Conservation (phyloP, 2,888 invertebrate genomes). For the Ypsolopha sequella region DNA sequence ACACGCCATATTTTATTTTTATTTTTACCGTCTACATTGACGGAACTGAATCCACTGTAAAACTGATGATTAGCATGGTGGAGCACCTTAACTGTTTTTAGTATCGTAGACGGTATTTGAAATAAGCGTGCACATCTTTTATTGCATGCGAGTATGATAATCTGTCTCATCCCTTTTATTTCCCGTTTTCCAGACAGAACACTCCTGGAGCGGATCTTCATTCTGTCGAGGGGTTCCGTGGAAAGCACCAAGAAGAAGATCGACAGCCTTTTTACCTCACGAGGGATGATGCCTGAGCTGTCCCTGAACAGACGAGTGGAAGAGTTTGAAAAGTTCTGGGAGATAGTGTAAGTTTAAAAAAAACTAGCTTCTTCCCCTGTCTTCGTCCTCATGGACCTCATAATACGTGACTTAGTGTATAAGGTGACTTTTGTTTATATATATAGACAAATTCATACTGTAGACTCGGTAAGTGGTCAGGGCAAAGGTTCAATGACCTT, state of each 20-base stretch:
- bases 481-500: no score
- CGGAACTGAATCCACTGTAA: no score
- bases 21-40: no score
- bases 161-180: not conserved
- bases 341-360: constrained; percentile 34
- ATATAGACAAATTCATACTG: no score
- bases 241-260: constrained; percentile 43
- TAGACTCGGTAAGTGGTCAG: no score
- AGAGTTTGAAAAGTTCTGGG: constrained; percentile 32
- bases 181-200: constrained; percentile 23
- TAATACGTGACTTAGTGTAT: not conserved
- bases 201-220: constrained; percentile 34
- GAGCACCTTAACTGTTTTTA: no score
- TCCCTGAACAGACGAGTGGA: constrained; percentile 31
- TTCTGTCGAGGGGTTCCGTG: constrained; percentile 40
- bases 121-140: no score
- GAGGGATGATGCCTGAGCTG: constrained; percentile 49
- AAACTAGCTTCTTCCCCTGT: not conserved
- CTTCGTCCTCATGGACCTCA: not conserved
- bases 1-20: no score
- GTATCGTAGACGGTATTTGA: no score
- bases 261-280: constrained; percentile 39
- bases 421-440: no score
- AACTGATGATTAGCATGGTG: no score
- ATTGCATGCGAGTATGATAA: constrained; percentile 5